Evolutionary conservation across 2,113 vertebrate genomes (phyloP), one percentile per base, ranked within the genome.

Genomic region (Fulica atra): DNA sequence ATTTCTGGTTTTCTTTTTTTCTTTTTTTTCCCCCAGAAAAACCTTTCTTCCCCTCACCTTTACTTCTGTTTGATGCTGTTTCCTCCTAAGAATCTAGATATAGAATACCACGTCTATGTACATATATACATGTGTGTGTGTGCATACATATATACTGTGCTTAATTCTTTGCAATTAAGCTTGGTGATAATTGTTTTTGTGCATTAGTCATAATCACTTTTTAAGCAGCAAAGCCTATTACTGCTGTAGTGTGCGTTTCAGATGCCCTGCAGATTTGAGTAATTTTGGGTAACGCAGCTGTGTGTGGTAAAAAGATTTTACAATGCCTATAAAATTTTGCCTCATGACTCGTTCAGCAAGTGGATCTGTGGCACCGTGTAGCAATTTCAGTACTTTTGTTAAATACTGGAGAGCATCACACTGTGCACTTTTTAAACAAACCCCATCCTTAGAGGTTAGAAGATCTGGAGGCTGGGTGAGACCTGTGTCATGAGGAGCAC

Each of bases 261-360:
- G 97, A 98, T 97, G 96, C 97, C 97, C 97, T 96, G 97, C 95
- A 98, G 97, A 97, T 98, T 98, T 97, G 86, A 98, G 95, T 96
- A 77, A 97, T 98, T 98, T 97, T 61, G 96, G 92, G 89, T 95
- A 97, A 97, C 92, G 93, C 98, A 98, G 96, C 97, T 98, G 97
- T 97, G 96, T 98, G 97, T 96, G 97, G 97, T 98, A 97, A 98
- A 98, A 97, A 98, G 88, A 98, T 97, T 98, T 97, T 97, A 98
- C 90, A 97, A 91, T 18, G 90, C 65, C 96, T 89, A 97, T 98
- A 98, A 98, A 98, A 97, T 97, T 80, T 97, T 97, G 96, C 96
- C 96, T 98, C 93, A 76, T 98, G 98, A 97, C 93, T 97, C n/a
- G 44, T 97, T 97, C 93, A 92, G 95, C 93, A 95, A 96, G 96